Percentiles rank a stretch among this genome's conserved stretches.
phyloP scores from a whole-genome alignment of 1,140 invertebrate genomes.

The Bombus waltoni region DNA sequence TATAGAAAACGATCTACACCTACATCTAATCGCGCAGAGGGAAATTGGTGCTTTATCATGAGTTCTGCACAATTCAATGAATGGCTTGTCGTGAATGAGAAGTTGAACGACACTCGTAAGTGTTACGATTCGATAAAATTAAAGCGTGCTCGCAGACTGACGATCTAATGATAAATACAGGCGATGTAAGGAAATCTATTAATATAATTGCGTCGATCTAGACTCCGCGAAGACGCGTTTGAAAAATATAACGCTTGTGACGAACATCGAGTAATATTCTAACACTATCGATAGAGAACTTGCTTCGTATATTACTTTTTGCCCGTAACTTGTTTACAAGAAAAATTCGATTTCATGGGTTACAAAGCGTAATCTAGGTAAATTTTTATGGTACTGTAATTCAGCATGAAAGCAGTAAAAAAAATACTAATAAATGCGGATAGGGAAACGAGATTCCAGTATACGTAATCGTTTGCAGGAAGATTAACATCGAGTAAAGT shows the following conservation, averaged over 20 bases:
- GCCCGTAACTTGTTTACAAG: too few relatives aligned
- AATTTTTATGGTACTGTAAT: background rate
- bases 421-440: background rate
- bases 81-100: background rate
- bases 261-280: too few relatives aligned
- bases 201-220: background rate
- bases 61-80: too few relatives aligned
- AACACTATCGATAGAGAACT: background rate
- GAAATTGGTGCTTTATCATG: background rate
- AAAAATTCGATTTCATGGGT: background rate
- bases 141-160: background rate
- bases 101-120: too few relatives aligned
- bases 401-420: background rate
- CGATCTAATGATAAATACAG: background rate
- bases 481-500: slow-evolving; percentile 1
- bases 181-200: background rate
- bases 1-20: too few relatives aligned
- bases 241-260: background rate
- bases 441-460: background rate
- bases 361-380: background rate
- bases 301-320: too few relatives aligned
- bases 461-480: background rate
- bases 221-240: too few relatives aligned
- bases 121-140: background rate
- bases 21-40: background rate